Conservation (phyloP, 2,113 vertebrate species). For the Cyanistes caeruleus region DNA sequence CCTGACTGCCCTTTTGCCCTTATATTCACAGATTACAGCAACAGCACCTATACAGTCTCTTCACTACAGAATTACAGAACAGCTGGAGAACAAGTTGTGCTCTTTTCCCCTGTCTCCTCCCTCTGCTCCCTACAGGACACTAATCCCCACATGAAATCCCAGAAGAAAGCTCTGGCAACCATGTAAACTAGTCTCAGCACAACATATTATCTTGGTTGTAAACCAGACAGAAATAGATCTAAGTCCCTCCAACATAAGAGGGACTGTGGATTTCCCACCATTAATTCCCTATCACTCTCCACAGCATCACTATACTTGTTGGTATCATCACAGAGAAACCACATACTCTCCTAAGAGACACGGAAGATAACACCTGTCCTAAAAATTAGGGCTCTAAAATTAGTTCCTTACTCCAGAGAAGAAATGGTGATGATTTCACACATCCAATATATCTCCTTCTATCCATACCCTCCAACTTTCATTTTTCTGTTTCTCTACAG, state of each 20-base stretch:
- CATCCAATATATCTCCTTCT: background rate
- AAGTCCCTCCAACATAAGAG: background rate
- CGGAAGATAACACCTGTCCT: background rate
- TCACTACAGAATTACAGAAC: background rate
- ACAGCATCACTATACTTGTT: background rate
- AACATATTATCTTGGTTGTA: background rate
- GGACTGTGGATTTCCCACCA: background rate
- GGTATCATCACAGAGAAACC: background rate
- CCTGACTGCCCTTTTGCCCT: background rate
- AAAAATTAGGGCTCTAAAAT: background rate
- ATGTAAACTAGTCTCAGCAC: background rate
- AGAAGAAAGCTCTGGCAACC: background rate
- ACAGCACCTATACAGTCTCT: background rate
- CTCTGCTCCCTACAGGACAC: background rate
- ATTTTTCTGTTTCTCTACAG: background rate
- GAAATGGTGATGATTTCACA: background rate
- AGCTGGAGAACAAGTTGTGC: background rate
- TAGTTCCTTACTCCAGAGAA: background rate
- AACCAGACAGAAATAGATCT: background rate
- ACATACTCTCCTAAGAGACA: background rate
- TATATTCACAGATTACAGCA: background rate
- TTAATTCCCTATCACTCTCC: background rate
- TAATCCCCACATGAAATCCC: background rate
- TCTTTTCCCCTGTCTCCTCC: background rate
- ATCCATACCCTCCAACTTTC: background rate